phyloP scores from a whole-genome alignment of 2,888 invertebrate species.

The Agonopterix subpropinquella region DNA sequence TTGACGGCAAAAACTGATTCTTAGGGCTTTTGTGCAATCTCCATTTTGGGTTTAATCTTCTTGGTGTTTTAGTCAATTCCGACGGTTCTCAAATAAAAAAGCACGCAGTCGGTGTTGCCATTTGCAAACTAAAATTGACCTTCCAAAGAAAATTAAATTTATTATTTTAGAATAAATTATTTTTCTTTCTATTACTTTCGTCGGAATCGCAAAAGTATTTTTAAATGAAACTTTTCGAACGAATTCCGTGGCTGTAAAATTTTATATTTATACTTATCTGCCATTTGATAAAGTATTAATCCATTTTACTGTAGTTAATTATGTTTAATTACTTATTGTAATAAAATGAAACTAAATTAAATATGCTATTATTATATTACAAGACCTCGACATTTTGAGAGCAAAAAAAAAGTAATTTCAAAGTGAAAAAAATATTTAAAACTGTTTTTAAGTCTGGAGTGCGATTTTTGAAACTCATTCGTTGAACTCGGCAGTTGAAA shows the following conservation, averaged over 20 bases:
- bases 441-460: no score
- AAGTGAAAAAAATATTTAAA: no score
- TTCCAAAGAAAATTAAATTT: constrained; percentile 11
- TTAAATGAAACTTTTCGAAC: constrained; percentile 22
- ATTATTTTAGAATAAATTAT: constrained; percentile 4
- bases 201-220: constrained; percentile 29
- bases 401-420: no score
- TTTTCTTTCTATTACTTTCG: not conserved
- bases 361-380: not conserved
- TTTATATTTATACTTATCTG: constrained; percentile 9
- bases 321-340: not conserved
- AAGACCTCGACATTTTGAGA: no score
- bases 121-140: constrained; percentile 4
- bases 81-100: not conserved
- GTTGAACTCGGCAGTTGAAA: no score
- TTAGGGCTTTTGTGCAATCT: not conserved
- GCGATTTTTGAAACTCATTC: no score
- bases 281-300: constrained; percentile 16
- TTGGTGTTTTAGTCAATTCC: not conserved
- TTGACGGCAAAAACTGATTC: not conserved
- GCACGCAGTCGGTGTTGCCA: constrained; percentile 14
- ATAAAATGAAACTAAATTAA: not conserved
- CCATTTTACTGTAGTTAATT: constrained; percentile 3
- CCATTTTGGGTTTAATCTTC: not conserved
- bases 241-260: constrained; percentile 14